phyloP scores from a whole-genome alignment of 2,888 invertebrate genomes.

The Apodemia zela region DNA sequence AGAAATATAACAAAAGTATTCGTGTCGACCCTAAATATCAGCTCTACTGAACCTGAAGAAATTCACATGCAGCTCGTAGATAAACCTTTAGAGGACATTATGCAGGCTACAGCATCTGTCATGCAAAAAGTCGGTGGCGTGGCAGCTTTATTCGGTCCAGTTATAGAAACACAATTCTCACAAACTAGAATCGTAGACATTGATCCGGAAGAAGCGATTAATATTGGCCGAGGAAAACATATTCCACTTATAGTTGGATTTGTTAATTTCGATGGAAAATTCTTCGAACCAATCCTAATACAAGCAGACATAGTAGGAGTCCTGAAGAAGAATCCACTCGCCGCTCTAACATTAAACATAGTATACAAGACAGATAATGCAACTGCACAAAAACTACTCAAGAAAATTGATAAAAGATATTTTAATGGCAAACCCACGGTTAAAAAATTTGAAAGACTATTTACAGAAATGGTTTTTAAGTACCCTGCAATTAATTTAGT shows the following conservation, averaged over 20 bases:
- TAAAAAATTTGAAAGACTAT: conserved; percentile 47
- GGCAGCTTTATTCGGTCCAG: conserved; percentile 50
- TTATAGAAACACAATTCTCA: conserved; percentile 55
- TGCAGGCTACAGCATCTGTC: conserved; percentile 45
- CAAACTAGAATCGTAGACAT: conserved; percentile 28
- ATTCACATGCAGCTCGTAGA: conserved; percentile 48
- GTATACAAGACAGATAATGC: conserved; percentile 39
- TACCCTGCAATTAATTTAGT: conserved; percentile 56
- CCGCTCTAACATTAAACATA: conserved; percentile 42
- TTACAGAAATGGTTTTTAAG: conserved; percentile 51
- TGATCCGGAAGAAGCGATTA: neutral
- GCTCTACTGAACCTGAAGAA: conserved; percentile 46
- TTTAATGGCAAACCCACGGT: conserved; percentile 43
- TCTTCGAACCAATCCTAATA: neutral
- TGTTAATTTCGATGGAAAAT: neutral
- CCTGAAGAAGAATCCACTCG: conserved; percentile 39
- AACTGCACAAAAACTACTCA: conserved; percentile 35
- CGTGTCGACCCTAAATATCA: conserved; percentile 65
- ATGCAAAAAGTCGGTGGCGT: conserved; percentile 43
- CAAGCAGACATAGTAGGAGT: conserved; percentile 38
- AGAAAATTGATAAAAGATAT: conserved; percentile 44
- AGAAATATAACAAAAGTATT: conserved; percentile 42
- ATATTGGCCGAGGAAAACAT: neutral
- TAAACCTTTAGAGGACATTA: conserved; percentile 49
- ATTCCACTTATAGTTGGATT: neutral